phyloP scores from a whole-genome alignment of 2,797 vertebrate genomes.

The Sebastes elongatus region DNA sequence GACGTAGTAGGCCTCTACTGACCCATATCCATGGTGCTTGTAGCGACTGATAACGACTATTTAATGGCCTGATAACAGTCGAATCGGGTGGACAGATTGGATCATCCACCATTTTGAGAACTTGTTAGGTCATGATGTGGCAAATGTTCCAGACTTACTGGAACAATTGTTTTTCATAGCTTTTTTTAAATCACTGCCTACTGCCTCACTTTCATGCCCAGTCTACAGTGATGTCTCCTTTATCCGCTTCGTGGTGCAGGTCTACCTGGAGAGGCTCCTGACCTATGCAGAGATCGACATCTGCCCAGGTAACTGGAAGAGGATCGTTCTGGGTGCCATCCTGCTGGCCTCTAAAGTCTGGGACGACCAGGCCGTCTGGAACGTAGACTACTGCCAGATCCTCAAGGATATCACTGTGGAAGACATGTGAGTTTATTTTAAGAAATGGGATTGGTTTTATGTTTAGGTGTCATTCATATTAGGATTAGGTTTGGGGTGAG shows the following conservation, averaged over 20 bases:
- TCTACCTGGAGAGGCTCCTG: slow-evolving; percentile 95
- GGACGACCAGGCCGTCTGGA: slow-evolving; percentile 99
- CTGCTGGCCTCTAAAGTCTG: slow-evolving; percentile 97
- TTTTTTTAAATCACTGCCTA: not conserved
- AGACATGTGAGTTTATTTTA: slow-evolving; percentile 88
- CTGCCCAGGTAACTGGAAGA: slow-evolving; percentile 95
- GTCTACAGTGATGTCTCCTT: not conserved
- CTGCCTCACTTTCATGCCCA: not conserved
- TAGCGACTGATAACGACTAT: too few relatives aligned
- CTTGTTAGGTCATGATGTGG: not conserved
- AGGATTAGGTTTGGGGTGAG: not conserved
- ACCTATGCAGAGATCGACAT: slow-evolving; percentile 97
- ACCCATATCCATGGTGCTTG: too few relatives aligned
- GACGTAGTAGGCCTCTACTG: too few relatives aligned
- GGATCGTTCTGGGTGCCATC: slow-evolving; percentile 94
- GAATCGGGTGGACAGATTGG: not conserved
- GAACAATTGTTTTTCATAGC: not conserved
- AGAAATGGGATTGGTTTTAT: not conserved
- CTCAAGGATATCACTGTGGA: slow-evolving; percentile 96
- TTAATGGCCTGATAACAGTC: too few relatives aligned
- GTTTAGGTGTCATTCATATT: not conserved
- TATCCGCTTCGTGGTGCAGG: slow-evolving; percentile 69
- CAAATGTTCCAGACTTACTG: too few relatives aligned
- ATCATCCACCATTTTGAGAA: not conserved
- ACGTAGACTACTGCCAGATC: slow-evolving; percentile 99